A percentile compares a stretch with the other conserved stretches of the same genome.
Evolutionary conservation across 2,113 vertebrate species (phyloP).

Genomic region (Fregata magnificens): DNA sequence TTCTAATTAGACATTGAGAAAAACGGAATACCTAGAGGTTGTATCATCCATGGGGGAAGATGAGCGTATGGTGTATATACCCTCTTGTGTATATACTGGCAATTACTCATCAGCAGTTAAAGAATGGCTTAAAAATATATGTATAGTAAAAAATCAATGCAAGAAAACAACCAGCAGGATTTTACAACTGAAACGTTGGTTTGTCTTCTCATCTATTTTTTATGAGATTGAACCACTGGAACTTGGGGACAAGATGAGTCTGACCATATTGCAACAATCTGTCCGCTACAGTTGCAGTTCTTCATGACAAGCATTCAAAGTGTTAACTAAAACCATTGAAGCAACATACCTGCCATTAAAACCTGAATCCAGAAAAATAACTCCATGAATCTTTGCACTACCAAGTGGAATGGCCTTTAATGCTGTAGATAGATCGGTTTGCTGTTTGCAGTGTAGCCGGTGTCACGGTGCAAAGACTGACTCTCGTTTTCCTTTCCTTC

Average conservation of each 20-base stretch:
- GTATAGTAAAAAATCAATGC: neutral
- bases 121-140: neutral
- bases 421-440: slow-evolving; percentile 64
- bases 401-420: slow-evolving; percentile 76
- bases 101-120: neutral
- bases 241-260: slow-evolving; percentile 84
- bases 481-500: slow-evolving; percentile 51
- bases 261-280: slow-evolving; percentile 75
- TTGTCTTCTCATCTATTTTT: slow-evolving; percentile 80
- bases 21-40: neutral
- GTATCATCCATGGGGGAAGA: neutral
- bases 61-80: neutral
- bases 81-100: neutral
- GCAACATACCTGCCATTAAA: slow-evolving; percentile 79
- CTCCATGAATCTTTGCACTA: slow-evolving; percentile 78
- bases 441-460: neutral
- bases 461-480: neutral
- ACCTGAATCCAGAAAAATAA: slow-evolving; percentile 66
- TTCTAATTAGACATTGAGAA: neutral
- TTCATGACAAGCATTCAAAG: slow-evolving; percentile 82
- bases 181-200: slow-evolving; percentile 86
- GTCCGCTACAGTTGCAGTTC: slow-evolving; percentile 87
- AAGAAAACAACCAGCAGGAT: slow-evolving; percentile 86
- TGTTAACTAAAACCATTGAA: slow-evolving; percentile 83
- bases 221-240: slow-evolving; percentile 85